Base-by-base conservation (phyloP, 2,888 invertebrate genomes). In the Cheilosia grossa region DNA sequence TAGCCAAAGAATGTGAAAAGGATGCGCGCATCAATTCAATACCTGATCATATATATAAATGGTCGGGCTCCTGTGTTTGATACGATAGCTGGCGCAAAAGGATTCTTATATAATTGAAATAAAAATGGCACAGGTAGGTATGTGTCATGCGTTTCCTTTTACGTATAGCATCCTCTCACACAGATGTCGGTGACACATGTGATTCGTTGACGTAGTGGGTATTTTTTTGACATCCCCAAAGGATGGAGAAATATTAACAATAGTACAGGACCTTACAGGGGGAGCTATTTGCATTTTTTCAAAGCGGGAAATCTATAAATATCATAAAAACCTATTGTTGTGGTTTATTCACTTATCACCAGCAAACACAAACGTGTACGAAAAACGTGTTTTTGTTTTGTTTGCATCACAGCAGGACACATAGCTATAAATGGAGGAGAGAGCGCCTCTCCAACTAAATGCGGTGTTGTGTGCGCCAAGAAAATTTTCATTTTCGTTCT, bases 171-270 rank as follows among this genome's bases (percentile, higher is more conserved):
- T 77, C 66, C 72, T 72, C 59, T 61, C 54, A 37, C 70, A 81
- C 85, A 85, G 80, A 85, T 85, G 85, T 72, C 81, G 63, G 66
- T 67, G 85, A 81, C 85, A 85, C 85, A 85, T 85, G 81, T 81
- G 85, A 80, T 59, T 82, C 70, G 33, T 59, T 19, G 47, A 40
- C 24, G 64, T 77, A 6, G 21, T 51, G 13, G 15, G 2, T 70
- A 40, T 54, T 42, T 58, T 58, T 37, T 42, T 63, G 37, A 24
- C 10, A 15, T 44, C 19, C 24, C 40, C 17, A 21, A 33, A 51
- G 9, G 13, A 37, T 10, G 59, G 19, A 40, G 17, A 64, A 56
- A 70, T 79, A 72, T 79, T 72, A 72, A 79, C 58, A 79, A 64
- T 59, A 49, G 58, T 64, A 53, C 59, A 44, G 49, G 6, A 27